Conservation (phyloP, 2,888 invertebrate species). For the Hirtodrosophila duncani region DNA sequence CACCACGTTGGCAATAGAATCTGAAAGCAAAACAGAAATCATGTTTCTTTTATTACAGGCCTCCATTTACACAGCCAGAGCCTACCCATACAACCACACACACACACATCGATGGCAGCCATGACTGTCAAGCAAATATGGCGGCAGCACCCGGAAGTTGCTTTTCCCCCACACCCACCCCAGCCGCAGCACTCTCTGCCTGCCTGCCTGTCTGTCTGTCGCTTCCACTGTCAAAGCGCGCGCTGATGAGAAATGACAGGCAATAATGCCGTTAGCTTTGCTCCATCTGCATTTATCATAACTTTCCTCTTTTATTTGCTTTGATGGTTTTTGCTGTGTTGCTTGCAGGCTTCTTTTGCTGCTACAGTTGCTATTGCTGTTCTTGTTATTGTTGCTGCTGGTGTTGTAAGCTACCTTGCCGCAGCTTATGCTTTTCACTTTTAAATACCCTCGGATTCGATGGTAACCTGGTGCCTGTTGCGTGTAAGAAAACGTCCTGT, state of each 20-base stretch:
- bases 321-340: constrained; percentile 36
- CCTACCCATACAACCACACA: constrained; percentile 7
- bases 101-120: too few relatives aligned
- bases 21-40: constrained; percentile 63
- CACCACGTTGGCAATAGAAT: constrained; percentile 49
- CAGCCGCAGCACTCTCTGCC: neutral
- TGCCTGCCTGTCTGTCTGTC: constrained; percentile 2
- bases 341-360: constrained; percentile 1
- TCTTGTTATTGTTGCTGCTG: constrained; percentile 17
- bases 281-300: constrained; percentile 73
- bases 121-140: constrained; percentile 54
- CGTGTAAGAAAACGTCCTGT: too few relatives aligned
- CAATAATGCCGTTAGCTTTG: constrained; percentile 63
- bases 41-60: constrained; percentile 62
- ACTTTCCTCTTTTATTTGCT: constrained; percentile 61
- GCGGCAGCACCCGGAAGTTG: constrained; percentile 68
- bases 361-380: constrained; percentile 1
- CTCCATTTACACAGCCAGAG: neutral
- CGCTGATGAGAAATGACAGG: constrained; percentile 70
- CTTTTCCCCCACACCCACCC: constrained; percentile 32
- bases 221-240: constrained; percentile 8
- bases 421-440: neutral
- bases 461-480: constrained; percentile 32
- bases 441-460: constrained; percentile 29
- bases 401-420: constrained; percentile 20